Conservation (phyloP, 2,888 invertebrate species). For the Drosophila pullipes region DNA sequence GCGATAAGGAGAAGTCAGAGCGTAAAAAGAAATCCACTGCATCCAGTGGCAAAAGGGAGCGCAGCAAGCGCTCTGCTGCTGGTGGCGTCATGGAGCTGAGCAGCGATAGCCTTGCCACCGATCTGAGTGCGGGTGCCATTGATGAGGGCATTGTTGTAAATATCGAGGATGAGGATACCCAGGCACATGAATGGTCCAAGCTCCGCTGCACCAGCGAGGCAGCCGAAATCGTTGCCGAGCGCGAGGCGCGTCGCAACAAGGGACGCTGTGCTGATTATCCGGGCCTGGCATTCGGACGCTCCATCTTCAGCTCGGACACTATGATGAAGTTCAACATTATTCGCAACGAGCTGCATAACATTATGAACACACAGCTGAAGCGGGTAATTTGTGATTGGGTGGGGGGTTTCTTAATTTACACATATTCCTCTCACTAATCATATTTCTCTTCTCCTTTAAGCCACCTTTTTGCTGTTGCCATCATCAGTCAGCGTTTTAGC, state of each 20-base stretch:
- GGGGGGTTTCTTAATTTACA: neutral
- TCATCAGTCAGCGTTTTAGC: slow-evolving; percentile 36
- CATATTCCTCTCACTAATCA: slow-evolving; percentile 28
- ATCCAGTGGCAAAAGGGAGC: slow-evolving; percentile 61
- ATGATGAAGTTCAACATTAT: slow-evolving; percentile 99
- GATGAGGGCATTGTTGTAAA: slow-evolving; percentile 87
- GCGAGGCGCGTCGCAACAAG: slow-evolving; percentile 90
- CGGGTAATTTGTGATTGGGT: slow-evolving; percentile 89
- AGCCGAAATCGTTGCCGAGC: slow-evolving; percentile 94
- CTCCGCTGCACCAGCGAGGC: slow-evolving; percentile 95
- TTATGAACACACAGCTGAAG: slow-evolving; percentile 97
- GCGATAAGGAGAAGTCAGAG: slow-evolving; percentile 76
- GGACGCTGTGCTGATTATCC: slow-evolving; percentile 96
- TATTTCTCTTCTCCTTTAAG: slow-evolving; percentile 47
- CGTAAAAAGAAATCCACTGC: slow-evolving; percentile 71
- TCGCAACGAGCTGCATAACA: slow-evolving; percentile 98
- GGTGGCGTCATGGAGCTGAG: slow-evolving; percentile 61
- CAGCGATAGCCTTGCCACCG: slow-evolving; percentile 73
- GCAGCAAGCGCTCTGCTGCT: slow-evolving; percentile 62
- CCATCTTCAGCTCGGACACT: slow-evolving; percentile 97
- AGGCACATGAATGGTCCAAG: slow-evolving; percentile 92
- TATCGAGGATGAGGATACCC: slow-evolving; percentile 89
- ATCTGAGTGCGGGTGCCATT: slow-evolving; percentile 73
- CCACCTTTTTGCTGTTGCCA: slow-evolving; percentile 35
- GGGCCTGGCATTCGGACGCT: slow-evolving; percentile 95